These are phyloP conservation scores for Trichonephila clavipes DNA, from an alignment of 1,140 invertebrate genomes.

Conservation along the genomic window DNA sequence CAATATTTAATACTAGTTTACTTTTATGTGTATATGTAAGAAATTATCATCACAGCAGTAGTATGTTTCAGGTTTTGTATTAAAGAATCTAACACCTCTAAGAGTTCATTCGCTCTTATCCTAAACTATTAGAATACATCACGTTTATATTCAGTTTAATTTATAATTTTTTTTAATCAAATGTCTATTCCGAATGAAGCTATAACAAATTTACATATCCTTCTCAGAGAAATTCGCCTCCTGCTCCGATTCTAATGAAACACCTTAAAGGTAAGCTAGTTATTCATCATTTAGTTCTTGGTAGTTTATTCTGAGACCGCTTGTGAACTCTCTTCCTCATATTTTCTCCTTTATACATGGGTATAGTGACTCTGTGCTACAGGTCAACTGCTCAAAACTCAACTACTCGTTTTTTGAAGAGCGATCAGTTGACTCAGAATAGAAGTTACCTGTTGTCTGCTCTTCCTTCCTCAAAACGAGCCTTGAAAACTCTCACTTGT, in stretches of 20 bases:
- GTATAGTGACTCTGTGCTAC: slow-evolving; percentile 6
- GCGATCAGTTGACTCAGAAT: slow-evolving; percentile 39
- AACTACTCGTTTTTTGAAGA: slow-evolving; percentile 22
- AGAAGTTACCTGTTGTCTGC: slow-evolving; percentile 46
- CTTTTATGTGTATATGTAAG: no score
- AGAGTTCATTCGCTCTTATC: no score
- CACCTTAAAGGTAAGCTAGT: slow-evolving; percentile 14
- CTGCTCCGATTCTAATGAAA: neutral
- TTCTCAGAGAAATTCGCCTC: neutral
- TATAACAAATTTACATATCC: neutral
- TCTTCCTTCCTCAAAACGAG: slow-evolving; percentile 39
- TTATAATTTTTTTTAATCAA: no score
- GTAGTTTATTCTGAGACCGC: neutral
- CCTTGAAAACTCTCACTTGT: slow-evolving; percentile 71
- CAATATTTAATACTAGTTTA: no score
- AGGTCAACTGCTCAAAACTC: slow-evolving; percentile 29
- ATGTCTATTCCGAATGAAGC: no score
- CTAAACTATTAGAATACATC: no score
- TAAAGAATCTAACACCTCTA: no score
- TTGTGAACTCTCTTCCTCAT: slow-evolving; percentile 50
- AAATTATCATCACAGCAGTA: no score
- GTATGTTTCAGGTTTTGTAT: no score
- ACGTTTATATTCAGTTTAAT: no score
- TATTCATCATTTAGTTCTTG: neutral
- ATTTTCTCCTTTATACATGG: neutral